These are phyloP conservation scores for Archilochus colubris DNA, from an alignment of 2,113 vertebrate genomes.

Conservation along the genomic window DNA sequence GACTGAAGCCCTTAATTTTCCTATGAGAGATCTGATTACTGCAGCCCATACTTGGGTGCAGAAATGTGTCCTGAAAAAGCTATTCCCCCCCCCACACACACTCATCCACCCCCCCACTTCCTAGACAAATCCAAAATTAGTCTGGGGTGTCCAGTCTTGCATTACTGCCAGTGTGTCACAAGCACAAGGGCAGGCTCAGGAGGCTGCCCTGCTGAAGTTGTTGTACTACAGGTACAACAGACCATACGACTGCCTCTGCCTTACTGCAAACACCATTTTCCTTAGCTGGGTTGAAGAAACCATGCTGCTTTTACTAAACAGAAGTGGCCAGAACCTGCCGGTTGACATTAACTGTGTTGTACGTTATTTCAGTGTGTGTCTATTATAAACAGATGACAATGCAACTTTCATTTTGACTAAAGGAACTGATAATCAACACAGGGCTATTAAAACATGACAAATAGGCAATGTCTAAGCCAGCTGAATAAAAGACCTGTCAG, in stretches of 20 bases:
- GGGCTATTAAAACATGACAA: background rate
- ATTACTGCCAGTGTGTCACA: background rate
- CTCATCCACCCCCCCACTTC: background rate
- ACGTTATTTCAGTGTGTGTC: constrained; percentile 23
- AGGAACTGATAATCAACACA: background rate
- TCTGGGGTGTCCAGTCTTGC: background rate
- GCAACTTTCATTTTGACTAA: constrained; percentile 33
- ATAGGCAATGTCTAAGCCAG: constrained; percentile 1
- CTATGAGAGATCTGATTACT: background rate
- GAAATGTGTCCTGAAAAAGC: constrained; percentile 37
- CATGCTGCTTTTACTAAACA: background rate
- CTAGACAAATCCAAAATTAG: background rate
- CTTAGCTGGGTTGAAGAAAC: background rate
- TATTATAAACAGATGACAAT: constrained; percentile 38
- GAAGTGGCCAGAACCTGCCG: constrained; percentile 11
- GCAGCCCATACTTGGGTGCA: background rate
- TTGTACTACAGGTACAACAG: background rate
- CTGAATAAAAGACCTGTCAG: constrained; percentile 4
- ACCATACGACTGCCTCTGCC: background rate
- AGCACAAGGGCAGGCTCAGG: background rate
- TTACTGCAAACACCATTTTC: background rate
- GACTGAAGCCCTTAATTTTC: constrained; percentile 43
- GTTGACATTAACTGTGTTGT: background rate
- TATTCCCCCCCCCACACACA: background rate
- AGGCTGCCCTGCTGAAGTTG: background rate